Evolutionary conservation across 2,888 invertebrate species (phyloP), one percentile per base, ranked within the genome.

Genomic region (Agrotis clavis): DNA sequence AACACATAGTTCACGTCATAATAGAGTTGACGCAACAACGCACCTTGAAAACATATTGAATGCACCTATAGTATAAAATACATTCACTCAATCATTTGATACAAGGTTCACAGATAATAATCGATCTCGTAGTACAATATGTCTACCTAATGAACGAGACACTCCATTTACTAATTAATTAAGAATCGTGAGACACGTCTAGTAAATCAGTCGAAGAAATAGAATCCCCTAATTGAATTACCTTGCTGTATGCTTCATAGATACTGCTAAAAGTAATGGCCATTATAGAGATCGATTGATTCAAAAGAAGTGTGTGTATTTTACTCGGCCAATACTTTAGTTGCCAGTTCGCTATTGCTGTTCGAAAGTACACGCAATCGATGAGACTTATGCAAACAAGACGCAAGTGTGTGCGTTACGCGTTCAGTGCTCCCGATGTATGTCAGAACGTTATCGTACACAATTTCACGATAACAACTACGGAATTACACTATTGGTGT

Each of bases 381-480:
- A 57, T 47, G 51, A 61, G 53, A 67, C 51, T 41, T 50, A 25
- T 30, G 50, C 67, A 67, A 74, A 85, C 64, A 85, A 65, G 71
- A 69, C 47, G 25, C n/a, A 47, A 61, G 19, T 67, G 53, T 30
- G 25, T 41, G 51, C 18, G 30, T 16, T 56, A 30, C 25, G 35
- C 79, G 83, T 72, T 79, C 76, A 85, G 71, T 77, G 77, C 84
- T 70, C 74, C 67, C 30, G 51, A 7, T 41, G 51, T 45, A 19
- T 21, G 21, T 60, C 64, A 48, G 48, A 16, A 72, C 56, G 65
- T 70, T 84, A 79, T 81, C 71, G 65, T 47, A 30, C 56, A 63
- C 74, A 75, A 67, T 86, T 74, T 84, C 61, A 73, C 68, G 59
- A 68, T 63, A 71, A 51, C 67, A 74, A 84, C 77, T 77, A 86